phyloP scores from a whole-genome alignment of 2,888 invertebrate genomes.

The Zaprionus obscuricornis region DNA sequence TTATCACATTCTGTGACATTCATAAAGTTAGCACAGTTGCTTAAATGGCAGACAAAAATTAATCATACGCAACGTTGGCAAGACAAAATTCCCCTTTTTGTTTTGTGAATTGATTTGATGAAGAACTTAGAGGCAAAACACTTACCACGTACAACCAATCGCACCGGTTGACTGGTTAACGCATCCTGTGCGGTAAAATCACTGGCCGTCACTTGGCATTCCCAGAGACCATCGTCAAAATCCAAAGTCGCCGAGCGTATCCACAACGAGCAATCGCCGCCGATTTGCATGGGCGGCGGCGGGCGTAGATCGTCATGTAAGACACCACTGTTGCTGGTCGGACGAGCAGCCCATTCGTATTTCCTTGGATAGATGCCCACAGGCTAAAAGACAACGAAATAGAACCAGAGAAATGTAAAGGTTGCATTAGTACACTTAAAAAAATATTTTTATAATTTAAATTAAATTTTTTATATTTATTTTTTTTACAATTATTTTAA shows the following conservation, averaged over 20 bases:
- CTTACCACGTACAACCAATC: slow-evolving; percentile 92
- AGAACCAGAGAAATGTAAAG: slow-evolving; percentile 29
- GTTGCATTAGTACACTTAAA: slow-evolving; percentile 33
- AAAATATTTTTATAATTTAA: no score
- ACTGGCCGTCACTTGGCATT: slow-evolving; percentile 96
- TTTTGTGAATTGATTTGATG: no score
- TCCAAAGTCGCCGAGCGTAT: slow-evolving; percentile 92
- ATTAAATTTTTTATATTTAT: no score
- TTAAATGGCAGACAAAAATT: slow-evolving; percentile 19
- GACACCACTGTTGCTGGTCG: slow-evolving; percentile 68
- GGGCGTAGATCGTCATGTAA: slow-evolving; percentile 82
- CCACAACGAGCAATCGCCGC: slow-evolving; percentile 93
- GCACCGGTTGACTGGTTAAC: slow-evolving; percentile 92
- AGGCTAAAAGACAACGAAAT: slow-evolving; percentile 85
- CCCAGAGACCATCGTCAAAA: slow-evolving; percentile 95
- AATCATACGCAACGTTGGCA: slow-evolving; percentile 53
- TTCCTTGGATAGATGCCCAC: slow-evolving; percentile 94
- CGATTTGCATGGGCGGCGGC: slow-evolving; percentile 82
- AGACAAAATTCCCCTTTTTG: no score
- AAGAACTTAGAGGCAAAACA: slow-evolving; percentile 38
- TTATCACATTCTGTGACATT: neutral
- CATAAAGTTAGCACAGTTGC: neutral
- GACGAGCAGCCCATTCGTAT: slow-evolving; percentile 93
- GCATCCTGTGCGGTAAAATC: slow-evolving; percentile 90
- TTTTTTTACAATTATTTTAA: no score